A percentile compares a stretch with the other conserved stretches of the same genome.
Evolutionary conservation across 1,140 invertebrate species (phyloP).

Genomic region (Solen grandis): DNA sequence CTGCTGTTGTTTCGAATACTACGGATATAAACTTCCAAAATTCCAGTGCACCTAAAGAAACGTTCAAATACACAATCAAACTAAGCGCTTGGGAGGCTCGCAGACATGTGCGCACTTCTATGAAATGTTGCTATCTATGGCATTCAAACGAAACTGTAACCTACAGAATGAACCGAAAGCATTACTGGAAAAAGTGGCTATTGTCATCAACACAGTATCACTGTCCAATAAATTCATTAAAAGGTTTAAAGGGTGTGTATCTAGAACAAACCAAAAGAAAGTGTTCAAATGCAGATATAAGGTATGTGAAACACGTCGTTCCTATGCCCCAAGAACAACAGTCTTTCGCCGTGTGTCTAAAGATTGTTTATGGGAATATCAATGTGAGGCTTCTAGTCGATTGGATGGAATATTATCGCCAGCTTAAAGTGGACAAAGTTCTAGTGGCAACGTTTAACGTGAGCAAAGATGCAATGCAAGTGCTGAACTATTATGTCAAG

Average conservation of each 20-base stretch:
- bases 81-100: slow-evolving; percentile 23
- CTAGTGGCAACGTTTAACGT: slow-evolving; percentile 25
- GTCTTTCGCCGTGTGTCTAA: slow-evolving; percentile 23
- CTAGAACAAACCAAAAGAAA: background rate
- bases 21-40: background rate
- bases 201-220: slow-evolving; percentile 19
- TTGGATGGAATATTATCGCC: slow-evolving; percentile 33
- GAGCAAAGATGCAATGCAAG: background rate
- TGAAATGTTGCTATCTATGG: slow-evolving; percentile 25
- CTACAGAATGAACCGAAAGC: background rate
- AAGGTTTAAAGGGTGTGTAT: background rate
- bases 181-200: slow-evolving; percentile 19
- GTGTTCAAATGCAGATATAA: background rate
- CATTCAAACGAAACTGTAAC: background rate
- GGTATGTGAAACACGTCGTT: background rate
- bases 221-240: slow-evolving; percentile 19
- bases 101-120: background rate
- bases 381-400: slow-evolving; percentile 15
- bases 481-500: slow-evolving; percentile 31
- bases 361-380: slow-evolving; percentile 25
- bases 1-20: background rate
- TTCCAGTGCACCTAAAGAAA: background rate
- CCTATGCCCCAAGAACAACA: background rate
- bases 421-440: slow-evolving; percentile 37
- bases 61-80: slow-evolving; percentile 3